Evolutionary conservation across 2,797 vertebrate genomes (phyloP), one percentile per base, ranked within the genome.

Genomic region (Echiichthys vipera): DNA sequence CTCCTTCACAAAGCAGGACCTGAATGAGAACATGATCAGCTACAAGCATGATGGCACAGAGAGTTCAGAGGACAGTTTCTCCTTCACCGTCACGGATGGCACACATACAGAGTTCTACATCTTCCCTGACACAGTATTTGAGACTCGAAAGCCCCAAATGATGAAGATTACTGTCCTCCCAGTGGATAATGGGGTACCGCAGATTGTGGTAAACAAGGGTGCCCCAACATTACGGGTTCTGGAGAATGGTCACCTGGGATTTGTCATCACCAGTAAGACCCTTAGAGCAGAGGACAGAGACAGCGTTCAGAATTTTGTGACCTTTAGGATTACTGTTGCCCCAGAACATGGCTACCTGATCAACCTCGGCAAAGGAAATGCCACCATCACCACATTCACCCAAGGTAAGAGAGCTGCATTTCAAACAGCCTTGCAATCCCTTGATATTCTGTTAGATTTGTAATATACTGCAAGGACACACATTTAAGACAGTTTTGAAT

Each of bases 11-110:
- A 98, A 99, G 86, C 96, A 97, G 79, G 97, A 99, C 88, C 94
- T 99, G 71, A 99, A 97, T 50, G 97, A 99, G 81, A 99, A 99
- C 91, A 91, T 97, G 81, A 97, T 99, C 90, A 97, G 95, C 87
- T 99, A 99, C 91, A 97, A 92, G 80, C 98, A 99, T 0, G 97
- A 97, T 40, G 97, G 98, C 71, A 96, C 95, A 0, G 96, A 98
- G 87, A 96, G 95, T 0, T 45, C 87, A 0, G 95, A 95, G 72
- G 98, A 99, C 75, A 97, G 96, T 86, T 99, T 99, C 91, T 98
- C 97, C 56, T 98, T 99, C 91, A 96, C 93, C 0, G 95, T 99
- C 73, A 98, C 97, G 0, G 98, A 99, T n/a, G 96, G 98, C 51
- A 98, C 97, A 37, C 98, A 99, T 72, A 91, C 94, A 0, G 97